These are phyloP conservation scores for Lepus oiostolus DNA, from an alignment of 2,797 vertebrate species.

Conservation along the genomic window DNA sequence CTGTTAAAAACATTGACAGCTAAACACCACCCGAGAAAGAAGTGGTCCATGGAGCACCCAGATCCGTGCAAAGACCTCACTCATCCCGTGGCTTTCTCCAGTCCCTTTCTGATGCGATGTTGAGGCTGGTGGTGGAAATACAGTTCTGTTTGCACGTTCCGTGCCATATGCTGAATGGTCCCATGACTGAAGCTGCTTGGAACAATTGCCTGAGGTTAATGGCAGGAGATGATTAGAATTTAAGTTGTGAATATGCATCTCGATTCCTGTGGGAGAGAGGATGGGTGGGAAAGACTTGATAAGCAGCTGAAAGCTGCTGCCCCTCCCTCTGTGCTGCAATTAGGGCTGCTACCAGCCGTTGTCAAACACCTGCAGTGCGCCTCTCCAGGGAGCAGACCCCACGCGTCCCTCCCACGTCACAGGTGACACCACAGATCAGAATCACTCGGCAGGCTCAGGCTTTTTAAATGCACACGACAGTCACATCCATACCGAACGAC, in stretches of 20 bases:
- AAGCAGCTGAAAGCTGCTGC: not conserved
- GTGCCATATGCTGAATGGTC: not conserved
- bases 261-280: not conserved
- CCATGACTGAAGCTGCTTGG: not conserved
- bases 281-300: not conserved
- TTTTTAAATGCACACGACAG: conserved; percentile 60
- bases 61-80: not conserved
- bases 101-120: not conserved
- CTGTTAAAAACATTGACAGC: not conserved
- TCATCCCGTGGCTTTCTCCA: not conserved
- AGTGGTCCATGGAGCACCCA: not conserved
- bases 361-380: not conserved
- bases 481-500: conserved; percentile 66
- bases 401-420: not conserved
- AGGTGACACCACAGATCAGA: conserved; percentile 10
- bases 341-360: not conserved
- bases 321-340: not conserved
- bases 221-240: conserved; percentile 25
- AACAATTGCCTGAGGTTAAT: not conserved
- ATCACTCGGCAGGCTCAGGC: not conserved
- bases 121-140: not conserved
- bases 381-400: not conserved
- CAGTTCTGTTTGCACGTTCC: not conserved
- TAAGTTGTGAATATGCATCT: conserved; percentile 21
- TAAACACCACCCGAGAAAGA: not conserved